Evolutionary conservation across 2,113 vertebrate species (phyloP).

Genomic region (Pomatorhinus ruficollis): DNA sequence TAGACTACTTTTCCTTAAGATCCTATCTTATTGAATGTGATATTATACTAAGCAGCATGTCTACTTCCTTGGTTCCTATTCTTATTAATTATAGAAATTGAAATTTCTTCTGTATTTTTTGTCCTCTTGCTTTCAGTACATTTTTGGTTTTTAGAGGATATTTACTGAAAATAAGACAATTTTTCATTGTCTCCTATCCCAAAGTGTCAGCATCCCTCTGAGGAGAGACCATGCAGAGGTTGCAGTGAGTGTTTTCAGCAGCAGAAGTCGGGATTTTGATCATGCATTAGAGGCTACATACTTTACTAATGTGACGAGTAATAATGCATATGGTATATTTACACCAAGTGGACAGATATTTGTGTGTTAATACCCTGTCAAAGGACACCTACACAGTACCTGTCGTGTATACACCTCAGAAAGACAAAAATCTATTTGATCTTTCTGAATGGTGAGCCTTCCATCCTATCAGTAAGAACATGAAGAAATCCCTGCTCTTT

Average conservation of each 20-base stretch:
- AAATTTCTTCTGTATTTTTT: background rate
- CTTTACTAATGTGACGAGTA: background rate
- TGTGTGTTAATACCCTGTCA: background rate
- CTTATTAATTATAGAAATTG: background rate
- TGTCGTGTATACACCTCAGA: background rate
- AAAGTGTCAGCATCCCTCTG: background rate
- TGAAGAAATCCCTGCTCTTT: background rate
- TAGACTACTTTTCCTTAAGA: background rate
- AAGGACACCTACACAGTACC: background rate
- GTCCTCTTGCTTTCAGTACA: background rate
- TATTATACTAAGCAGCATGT: background rate
- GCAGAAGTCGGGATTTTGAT: background rate
- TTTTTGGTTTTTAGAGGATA: background rate
- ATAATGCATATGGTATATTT: background rate
- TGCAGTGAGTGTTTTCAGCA: background rate
- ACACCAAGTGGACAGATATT: background rate
- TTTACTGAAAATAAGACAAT: background rate
- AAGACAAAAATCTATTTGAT: background rate
- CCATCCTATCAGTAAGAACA: background rate
- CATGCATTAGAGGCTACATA: background rate
- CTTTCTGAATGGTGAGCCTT: background rate
- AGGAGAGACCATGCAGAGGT: background rate
- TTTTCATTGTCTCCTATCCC: background rate
- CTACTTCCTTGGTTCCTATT: background rate
- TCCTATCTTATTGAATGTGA: background rate